Evolutionary conservation across 2,797 vertebrate genomes (phyloP).

Genomic region (Pangasius larnaudii): DNA sequence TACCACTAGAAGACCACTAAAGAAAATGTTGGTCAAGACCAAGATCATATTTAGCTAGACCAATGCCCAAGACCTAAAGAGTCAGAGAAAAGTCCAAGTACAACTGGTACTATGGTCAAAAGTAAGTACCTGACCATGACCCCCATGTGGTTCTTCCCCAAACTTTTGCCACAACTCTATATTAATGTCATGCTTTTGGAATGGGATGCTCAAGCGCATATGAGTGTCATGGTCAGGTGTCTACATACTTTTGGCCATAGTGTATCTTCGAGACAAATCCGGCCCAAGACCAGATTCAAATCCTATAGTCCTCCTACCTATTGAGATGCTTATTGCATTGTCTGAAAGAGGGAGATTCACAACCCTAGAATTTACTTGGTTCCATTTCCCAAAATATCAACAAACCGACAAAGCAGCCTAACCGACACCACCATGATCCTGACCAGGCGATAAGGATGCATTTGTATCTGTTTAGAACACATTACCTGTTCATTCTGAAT

Average conservation of each 20-base stretch:
- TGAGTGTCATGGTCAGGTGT: background rate
- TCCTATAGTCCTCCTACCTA: background rate
- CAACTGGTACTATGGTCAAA: background rate
- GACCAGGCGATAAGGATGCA: background rate
- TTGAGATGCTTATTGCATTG: background rate
- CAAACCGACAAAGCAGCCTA: background rate
- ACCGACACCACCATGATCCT: background rate
- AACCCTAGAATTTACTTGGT: background rate
- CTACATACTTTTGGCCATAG: background rate
- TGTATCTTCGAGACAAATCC: background rate
- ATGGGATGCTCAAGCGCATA: background rate
- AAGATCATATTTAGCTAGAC: background rate
- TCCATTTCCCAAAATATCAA: background rate
- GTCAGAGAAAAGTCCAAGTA: background rate
- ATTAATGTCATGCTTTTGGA: background rate
- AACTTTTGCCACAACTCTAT: background rate
- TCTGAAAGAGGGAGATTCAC: background rate
- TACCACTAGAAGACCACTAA: background rate
- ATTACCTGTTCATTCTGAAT: background rate
- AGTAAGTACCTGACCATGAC: background rate
- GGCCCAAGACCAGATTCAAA: background rate
- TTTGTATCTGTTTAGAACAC: background rate
- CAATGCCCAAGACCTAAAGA: background rate
- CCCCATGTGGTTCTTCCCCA: background rate
- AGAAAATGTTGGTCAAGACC: background rate